Evolutionary conservation across 2,888 invertebrate species (phyloP).

Genomic region (Andrena haemorrhoa): DNA sequence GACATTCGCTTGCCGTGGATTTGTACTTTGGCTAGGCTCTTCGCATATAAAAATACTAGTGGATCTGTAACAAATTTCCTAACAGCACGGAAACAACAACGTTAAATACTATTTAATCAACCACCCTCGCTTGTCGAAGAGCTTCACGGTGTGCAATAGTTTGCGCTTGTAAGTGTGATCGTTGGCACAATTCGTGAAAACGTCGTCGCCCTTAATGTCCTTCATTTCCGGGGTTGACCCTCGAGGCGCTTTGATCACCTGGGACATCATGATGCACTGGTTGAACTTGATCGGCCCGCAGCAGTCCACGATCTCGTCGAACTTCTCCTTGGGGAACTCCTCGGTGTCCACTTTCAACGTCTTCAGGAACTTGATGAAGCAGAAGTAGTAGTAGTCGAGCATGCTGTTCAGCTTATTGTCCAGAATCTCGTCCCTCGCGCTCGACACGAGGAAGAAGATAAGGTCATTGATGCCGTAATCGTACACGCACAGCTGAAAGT

Average conservation of each 20-base stretch:
- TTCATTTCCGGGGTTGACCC: conserved; percentile 75
- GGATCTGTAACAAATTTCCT: conserved; percentile 15
- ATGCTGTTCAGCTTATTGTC: conserved; percentile 78
- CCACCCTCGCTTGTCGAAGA: conserved; percentile 79
- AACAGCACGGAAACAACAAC: neutral
- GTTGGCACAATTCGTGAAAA: conserved; percentile 73
- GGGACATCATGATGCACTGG: conserved; percentile 82
- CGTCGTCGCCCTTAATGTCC: conserved; percentile 71
- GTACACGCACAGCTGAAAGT: conserved; percentile 80
- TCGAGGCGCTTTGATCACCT: conserved; percentile 81
- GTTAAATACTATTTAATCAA: conserved; percentile 66
- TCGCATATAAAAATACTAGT: conserved; percentile 31
- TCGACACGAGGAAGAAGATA: conserved; percentile 82
- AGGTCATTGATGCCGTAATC: conserved; percentile 81
- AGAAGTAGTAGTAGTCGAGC: conserved; percentile 78
- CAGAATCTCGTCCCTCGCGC: conserved; percentile 75
- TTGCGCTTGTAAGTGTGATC: conserved; percentile 76
- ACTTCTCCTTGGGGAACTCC: conserved; percentile 70
- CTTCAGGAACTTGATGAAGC: conserved; percentile 75
- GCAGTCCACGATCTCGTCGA: conserved; percentile 73
- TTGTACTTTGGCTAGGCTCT: conserved; percentile 40
- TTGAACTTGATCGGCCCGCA: conserved; percentile 77
- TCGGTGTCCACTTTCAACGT: conserved; percentile 72
- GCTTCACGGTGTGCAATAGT: conserved; percentile 75
- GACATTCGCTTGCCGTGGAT: conserved; percentile 6